Base-by-base conservation (phyloP, 1,140 invertebrate genomes). In the Kradibia gibbosae region DNA sequence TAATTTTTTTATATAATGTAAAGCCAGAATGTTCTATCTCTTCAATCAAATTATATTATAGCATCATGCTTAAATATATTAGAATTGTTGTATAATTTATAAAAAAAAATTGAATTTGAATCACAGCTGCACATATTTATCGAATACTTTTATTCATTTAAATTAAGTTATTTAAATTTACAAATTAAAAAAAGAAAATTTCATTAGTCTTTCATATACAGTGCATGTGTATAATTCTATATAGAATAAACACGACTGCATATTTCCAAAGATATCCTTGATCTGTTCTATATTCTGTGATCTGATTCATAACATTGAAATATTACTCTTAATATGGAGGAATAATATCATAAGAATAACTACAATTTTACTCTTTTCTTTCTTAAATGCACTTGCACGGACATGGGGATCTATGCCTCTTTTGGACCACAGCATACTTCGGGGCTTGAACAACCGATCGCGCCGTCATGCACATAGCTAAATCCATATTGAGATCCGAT, bases 191-290 rank as follows among this genome's bases (percentile, higher is more conserved):
- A 8, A 2, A n/a, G 2, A 15, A 67, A 67, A 67, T 39, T 67
- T 36, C 20, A 67, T 67, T 67, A 67, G 39, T 67, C 62, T n/a
- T 67, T 67, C 39, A 39, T 67, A 17, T 10, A n/a, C 22, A 7
- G 20, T 25, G 5, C 55, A 28, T 36, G n/a, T 39, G 1, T 20
- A 20, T 67, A 67, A 39, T 67, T 67, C 39, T 39, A 67, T 39
- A 67, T 39, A 22, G 17, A 67, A 67, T 67, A 67, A 67, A 22
- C 39, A 67, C n/a, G 20, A 5, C 8, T n/a, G 62, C 20, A 39
- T 20, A n/a, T 36, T 67, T 67, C 34, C 39, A 67, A 67, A 67
- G 62, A n/a, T 39, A 39, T 67, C 62, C 62, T n/a, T 67, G 62
- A 67, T 67, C 34, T 22, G 20, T 3, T 17, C 62, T 67, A 36